Evolutionary conservation across 1,140 invertebrate species (phyloP), one percentile per base, ranked within the genome.

Genomic region (Elysia chlorotica): DNA sequence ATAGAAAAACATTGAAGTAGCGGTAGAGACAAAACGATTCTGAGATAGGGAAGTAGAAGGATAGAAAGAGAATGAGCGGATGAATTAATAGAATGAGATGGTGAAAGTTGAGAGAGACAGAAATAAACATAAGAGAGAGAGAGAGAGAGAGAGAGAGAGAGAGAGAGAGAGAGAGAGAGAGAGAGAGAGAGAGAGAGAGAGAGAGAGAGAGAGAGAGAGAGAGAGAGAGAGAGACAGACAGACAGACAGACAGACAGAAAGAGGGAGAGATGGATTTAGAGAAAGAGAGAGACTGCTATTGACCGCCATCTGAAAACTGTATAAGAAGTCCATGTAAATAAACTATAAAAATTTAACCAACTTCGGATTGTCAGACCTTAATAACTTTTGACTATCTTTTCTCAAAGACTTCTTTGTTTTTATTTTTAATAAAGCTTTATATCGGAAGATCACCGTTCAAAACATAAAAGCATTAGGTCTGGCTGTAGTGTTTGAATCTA

Each of bases 211-310:
- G 3, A 37, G 31, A 66, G n/a, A 66, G 33, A 38, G 17, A 66
- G 65, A 66, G 31, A 66, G 36, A 66, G 21, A 66, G 65, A 66
- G 31, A 66, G 36, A 66, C 33, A 41, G 65, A 38, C 4, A 66
- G 21, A 17, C 2, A 38, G 65, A 66, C 2, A 66, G 21, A 5
- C 14, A 5, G 33, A 23, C n/a, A 37, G 35, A 66, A 31, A 38
- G 33, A 41, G 23, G 35, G 33, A 14, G 31, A n/a, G 41, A 48
- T n/a, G n/a, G 41, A 48, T 10, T 14, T 48, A n/a, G n/a, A n/a
- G n/a, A n/a, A n/a, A n/a, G n/a, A n/a, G n/a, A n/a, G n/a, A n/a
- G n/a, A n/a, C n/a, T n/a, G n/a, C n/a, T n/a, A n/a, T n/a, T n/a
- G n/a, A n/a, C n/a, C n/a, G n/a, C n/a, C n/a, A n/a, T n/a, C n/a